These are phyloP conservation scores for Aplidium turbinatum DNA, from an alignment of 23 tunicate species.

Conservation along the genomic window DNA sequence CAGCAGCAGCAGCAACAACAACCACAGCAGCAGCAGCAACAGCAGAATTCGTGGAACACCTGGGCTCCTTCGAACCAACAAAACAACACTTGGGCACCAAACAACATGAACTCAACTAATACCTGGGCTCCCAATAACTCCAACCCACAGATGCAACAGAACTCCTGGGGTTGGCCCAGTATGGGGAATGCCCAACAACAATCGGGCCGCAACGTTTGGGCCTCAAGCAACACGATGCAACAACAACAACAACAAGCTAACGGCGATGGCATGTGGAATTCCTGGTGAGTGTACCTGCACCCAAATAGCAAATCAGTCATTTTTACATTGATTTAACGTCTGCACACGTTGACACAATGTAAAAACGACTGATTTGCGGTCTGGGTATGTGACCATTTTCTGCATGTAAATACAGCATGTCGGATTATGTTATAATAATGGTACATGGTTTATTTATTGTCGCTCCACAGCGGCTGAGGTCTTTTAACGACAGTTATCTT, in stretches of 20 bases:
- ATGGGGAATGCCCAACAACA: slow-evolving; percentile 60
- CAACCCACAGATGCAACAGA: slow-evolving; percentile 48
- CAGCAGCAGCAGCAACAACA: slow-evolving; percentile 17
- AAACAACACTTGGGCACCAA: slow-evolving; percentile 26
- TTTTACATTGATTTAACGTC: no score
- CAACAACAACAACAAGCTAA: slow-evolving; percentile 24
- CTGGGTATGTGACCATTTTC: background rate
- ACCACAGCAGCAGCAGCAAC: slow-evolving; percentile 23
- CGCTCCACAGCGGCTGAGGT: no score
- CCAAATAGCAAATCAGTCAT: background rate
- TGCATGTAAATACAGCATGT: background rate
- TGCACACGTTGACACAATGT: no score
- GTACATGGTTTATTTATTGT: no score
- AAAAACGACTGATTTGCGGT: no score
- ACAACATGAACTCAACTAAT: slow-evolving; percentile 31
- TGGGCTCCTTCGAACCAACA: slow-evolving; percentile 29
- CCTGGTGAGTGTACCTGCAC: slow-evolving; percentile 25
- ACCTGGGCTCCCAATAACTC: slow-evolving; percentile 54
- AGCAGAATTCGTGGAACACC: slow-evolving; percentile 59
- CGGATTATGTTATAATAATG: no score
- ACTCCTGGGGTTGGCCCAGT: slow-evolving; percentile 75
- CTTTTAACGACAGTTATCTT: no score
- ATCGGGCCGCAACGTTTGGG: slow-evolving; percentile 66
- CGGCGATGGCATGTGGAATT: slow-evolving; percentile 66
- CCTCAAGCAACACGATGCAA: slow-evolving; percentile 31